Conservation (phyloP, 2,888 invertebrate species). For the Melipona beecheii region DNA sequence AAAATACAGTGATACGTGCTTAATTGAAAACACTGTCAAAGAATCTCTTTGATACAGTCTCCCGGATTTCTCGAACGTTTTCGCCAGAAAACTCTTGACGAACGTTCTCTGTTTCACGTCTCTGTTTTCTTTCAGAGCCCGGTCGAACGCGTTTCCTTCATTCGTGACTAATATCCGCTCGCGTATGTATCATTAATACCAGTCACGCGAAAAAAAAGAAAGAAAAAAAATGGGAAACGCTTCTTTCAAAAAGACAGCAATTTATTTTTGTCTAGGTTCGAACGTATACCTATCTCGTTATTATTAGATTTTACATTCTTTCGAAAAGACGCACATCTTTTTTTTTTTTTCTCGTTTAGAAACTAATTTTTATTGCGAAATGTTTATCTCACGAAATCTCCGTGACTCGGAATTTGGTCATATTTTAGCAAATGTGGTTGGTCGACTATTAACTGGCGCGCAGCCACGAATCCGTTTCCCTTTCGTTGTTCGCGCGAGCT, state of each 20-base stretch:
- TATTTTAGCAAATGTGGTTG: too few species aligned
- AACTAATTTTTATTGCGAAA: too few species aligned
- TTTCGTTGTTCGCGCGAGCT: neutral
- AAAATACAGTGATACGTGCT: too few species aligned
- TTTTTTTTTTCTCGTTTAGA: too few species aligned
- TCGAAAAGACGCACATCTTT: too few species aligned
- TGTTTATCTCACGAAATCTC: too few species aligned
- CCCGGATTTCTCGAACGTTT: neutral
- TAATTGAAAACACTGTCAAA: neutral
- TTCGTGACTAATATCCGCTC: slow-evolving; percentile 45
- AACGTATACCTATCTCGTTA: neutral
- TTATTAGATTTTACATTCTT: neutral
- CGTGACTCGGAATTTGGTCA: too few species aligned
- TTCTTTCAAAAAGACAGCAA: slow-evolving; percentile 7
- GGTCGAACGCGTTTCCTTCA: slow-evolving; percentile 20
- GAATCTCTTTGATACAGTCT: too few species aligned
- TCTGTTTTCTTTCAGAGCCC: slow-evolving; percentile 54
- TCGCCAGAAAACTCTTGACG: neutral
- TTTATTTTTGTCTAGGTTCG: slow-evolving; percentile 13
- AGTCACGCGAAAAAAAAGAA: neutral
- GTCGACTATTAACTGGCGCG: neutral
- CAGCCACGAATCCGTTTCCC: slow-evolving; percentile 11
- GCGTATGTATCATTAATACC: neutral
- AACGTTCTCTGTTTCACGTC: neutral
- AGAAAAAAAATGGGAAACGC: neutral